Conservation (phyloP, 2,797 vertebrate species). For the Danio tinwini region DNA sequence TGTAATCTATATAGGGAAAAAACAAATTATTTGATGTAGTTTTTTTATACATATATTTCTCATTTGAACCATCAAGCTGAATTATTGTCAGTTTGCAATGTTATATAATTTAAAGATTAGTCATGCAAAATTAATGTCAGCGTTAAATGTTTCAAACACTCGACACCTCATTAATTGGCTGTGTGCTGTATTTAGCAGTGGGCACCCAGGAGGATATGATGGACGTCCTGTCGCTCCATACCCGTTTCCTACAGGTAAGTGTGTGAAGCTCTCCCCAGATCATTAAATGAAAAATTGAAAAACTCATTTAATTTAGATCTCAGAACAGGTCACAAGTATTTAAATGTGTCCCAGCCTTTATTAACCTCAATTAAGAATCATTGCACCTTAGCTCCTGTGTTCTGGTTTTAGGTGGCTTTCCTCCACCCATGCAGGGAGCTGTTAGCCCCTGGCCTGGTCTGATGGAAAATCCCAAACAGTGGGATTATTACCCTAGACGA, state of each 20-base stretch:
- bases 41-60: too few species aligned
- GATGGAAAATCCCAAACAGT: conserved; percentile 79
- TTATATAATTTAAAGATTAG: too few species aligned
- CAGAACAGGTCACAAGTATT: not conserved
- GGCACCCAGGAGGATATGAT: conserved; percentile 78
- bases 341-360: not conserved
- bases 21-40: too few species aligned
- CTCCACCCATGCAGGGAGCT: conserved; percentile 76
- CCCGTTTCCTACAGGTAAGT: conserved; percentile 78
- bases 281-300: not conserved
- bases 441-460: conserved; percentile 78
- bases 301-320: conserved; percentile 9
- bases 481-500: conserved; percentile 81
- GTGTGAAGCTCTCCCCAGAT: not conserved
- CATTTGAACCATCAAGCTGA: too few species aligned
- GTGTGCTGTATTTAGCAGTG: conserved; percentile 59
- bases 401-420: conserved; percentile 73
- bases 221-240: conserved; percentile 77
- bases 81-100: too few species aligned
- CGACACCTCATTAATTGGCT: not conserved
- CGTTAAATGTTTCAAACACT: too few species aligned
- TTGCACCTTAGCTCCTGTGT: not conserved
- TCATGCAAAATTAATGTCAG: too few species aligned
- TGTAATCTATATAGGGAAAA: too few species aligned
- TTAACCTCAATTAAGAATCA: conserved; percentile 2